Evolutionary conservation across 2,113 vertebrate genomes (phyloP), one percentile per base, ranked within the genome.

Genomic region (Epinephelus fuscoguttatus): DNA sequence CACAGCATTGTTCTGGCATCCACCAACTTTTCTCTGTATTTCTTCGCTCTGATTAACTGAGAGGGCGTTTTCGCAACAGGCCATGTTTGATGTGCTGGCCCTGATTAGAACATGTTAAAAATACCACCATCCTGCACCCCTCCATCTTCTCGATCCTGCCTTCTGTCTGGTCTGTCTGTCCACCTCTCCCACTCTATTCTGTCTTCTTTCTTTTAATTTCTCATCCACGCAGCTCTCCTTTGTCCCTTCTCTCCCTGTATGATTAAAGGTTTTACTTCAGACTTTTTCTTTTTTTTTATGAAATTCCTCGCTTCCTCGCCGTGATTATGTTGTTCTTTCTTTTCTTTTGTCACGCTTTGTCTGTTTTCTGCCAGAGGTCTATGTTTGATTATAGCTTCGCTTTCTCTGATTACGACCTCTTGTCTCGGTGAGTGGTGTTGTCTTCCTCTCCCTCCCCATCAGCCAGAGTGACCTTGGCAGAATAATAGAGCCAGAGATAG

Each of bases 41-140:
- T 84, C 72, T 83, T 78, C 45, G 18, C 70, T 88, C 80, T 82
- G 75, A 90, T 89, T 89, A 87, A 86, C 78, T 88, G 75, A 86
- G 89, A 91, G 78, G 81, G 64, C 15, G 67, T 66, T 45, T 81
- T 83, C 7, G 8, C 80, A 75, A 66, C 64, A 78, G 78, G 73
- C 73, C 84, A 66, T 67, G 75, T 87, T 80, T 91, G 91, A 92
- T 90, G 87, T 72, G 42, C 84, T 84, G 69, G 49, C 62, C 82
- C 69, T 92, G 89, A 91, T 94, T 84, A 87, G 80, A 88, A 87
- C 70, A 73, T 88, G 91, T 82, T 91, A 88, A 93, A 93, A 92
- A 94, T 91, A 93, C 80, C 85, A 69, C 62, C 86, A 70, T 68
- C 75, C 42, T 68, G 62, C 85, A 67, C 64, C 63, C 78, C 45